These are phyloP conservation scores for Hylaeus anthracinus DNA, from an alignment of 1,140 invertebrate genomes.

Conservation along the genomic window DNA sequence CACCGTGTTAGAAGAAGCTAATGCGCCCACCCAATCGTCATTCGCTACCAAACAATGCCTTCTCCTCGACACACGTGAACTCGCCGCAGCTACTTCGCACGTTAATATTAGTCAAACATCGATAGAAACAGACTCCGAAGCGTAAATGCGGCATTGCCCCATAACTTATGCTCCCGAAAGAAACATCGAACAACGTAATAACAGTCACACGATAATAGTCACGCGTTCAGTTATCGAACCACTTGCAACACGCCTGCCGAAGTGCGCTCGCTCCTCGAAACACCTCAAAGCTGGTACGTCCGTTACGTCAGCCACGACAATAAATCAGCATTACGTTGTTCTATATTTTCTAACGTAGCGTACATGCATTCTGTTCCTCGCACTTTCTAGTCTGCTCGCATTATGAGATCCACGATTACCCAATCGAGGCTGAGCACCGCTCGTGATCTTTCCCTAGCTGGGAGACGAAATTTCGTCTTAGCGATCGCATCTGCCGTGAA, in stretches of 20 bases:
- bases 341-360: conserved; percentile 46
- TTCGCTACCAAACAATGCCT: neutral
- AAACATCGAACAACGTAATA: neutral
- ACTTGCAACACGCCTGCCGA: conserved; percentile 19
- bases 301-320: conserved; percentile 53
- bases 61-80: neutral
- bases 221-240: conserved; percentile 4
- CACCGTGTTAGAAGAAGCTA: too few species aligned
- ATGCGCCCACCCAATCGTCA: too few species aligned
- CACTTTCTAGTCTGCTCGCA: conserved; percentile 53
- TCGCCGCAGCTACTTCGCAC: neutral
- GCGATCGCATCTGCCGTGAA: neutral
- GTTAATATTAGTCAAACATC: neutral
- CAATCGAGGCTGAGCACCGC: conserved; percentile 6
- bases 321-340: conserved; percentile 60
- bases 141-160: neutral
- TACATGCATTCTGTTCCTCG: conserved; percentile 42
- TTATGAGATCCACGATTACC: conserved; percentile 46
- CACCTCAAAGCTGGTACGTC: neutral
- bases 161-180: neutral
- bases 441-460: neutral
- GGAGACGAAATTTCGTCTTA: neutral
- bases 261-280: neutral
- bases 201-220: neutral
- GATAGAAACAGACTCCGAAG: neutral